Evolutionary conservation across 2,113 vertebrate species (phyloP), one percentile per base, ranked within the genome.

Genomic region (Henicopernis longicauda): DNA sequence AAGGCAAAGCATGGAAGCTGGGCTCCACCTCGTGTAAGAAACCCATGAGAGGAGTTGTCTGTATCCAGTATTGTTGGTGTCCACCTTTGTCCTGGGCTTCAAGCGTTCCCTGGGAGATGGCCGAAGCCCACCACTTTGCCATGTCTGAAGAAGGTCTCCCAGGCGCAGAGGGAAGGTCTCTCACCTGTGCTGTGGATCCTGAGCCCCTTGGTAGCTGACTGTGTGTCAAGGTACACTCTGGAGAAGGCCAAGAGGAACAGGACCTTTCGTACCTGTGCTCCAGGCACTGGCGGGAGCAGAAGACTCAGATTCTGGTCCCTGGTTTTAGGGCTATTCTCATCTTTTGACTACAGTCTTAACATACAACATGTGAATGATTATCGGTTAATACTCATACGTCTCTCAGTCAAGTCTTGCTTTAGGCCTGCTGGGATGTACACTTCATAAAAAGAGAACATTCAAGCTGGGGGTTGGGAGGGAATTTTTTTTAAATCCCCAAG

Each of bases 151-250:
- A 45, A 42, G n/a, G 25, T 57, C 40, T 86, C 19, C 65, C 36
- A 36, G 9, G 71, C 7, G 2, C 52, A 32, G 86, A 32, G 42
- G 29, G 54, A 65, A 61, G 62, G 38, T 62, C 29, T 31, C 21
- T 80, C 0, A 26, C 21, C 29, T 6, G 8, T 89, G 44, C 62
- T 72, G 38, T 83, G 4, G 5, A 25, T 86, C 32, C 52, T 36
- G 29, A 80, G 38, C 49, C 40, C 38, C 16, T 26, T 58, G 70
- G 70, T 20, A 54, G 61, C 70, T 66, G 49, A 8, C 9, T 6
- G 0, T 13, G 27, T 32, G 62, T 72, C n/a, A 22, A 38, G 25
- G 13, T 32, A 3, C 7, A 0, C 40, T 59, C 71, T 19, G 9
- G n/a, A 91, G 61, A 36, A 67, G 31, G 14, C 16, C 74, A 49